These are phyloP conservation scores for Deroplatys truncata DNA, from an alignment of 2,888 invertebrate species.

Conservation along the genomic window DNA sequence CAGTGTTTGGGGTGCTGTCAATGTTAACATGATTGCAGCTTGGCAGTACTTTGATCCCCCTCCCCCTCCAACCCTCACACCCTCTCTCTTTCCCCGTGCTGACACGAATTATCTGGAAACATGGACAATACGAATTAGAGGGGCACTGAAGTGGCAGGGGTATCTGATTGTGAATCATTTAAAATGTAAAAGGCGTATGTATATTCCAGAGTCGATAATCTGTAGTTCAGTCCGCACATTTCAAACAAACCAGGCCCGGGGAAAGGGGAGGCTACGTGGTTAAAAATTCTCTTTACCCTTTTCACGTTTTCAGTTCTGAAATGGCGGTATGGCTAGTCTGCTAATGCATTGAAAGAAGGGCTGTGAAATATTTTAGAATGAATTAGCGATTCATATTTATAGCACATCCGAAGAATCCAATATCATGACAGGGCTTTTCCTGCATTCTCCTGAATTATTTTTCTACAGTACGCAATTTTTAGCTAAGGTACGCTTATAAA, in stretches of 20 bases:
- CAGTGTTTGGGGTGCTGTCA: not conserved
- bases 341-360: not conserved
- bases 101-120: slow-evolving; percentile 15
- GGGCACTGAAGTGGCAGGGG: not conserved
- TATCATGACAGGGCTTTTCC: not conserved
- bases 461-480: no score
- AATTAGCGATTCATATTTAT: not conserved
- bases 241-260: not conserved
- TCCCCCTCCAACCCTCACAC: no score
- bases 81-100: not conserved
- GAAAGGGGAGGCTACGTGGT: not conserved
- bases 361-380: not conserved
- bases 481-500: no score
- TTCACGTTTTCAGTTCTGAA: not conserved
- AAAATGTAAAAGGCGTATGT: slow-evolving; percentile 10
- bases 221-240: not conserved
- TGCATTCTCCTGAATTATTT: not conserved
- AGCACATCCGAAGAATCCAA: not conserved
- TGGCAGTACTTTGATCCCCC: slow-evolving; percentile 6
- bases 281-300: slow-evolving; percentile 6
- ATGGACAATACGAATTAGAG: slow-evolving; percentile 10
- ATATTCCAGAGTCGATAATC: not conserved
- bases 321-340: not conserved
- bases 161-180: slow-evolving; percentile 16
- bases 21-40: not conserved